Base-by-base conservation (phyloP, 2,113 vertebrate genomes). In the Sinocyclocheilus rhinocerous region DNA sequence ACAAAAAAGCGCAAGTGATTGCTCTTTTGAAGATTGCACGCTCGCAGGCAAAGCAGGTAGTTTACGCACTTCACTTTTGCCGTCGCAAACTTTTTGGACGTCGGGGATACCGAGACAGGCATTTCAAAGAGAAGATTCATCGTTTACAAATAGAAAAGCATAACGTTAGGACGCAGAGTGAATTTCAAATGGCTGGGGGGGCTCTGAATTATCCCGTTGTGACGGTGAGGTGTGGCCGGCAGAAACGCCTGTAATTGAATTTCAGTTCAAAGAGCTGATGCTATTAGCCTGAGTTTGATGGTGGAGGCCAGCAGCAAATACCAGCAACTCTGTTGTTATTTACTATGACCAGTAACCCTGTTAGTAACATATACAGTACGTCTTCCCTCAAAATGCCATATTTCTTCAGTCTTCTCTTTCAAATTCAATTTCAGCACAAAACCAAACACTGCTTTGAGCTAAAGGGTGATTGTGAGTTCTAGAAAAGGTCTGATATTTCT, bases 211-310 rank as follows among this genome's bases (percentile, higher is more conserved):
- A 73, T 63, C 22, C 48, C 50, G 79, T 72, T 69, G 85, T 82
- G 69, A 86, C 57, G 42, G 57, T 69, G 33, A 84, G 81, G 86
- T 86, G 87, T 88, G 87, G 86, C 87, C 87, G 52, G 33, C 61
- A 90, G 83, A 67, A 76, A 76, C 39, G 42, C 59, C 50, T 55
- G 67, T 87, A 88, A 91, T 88, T 91, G 81, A 86, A 88, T 88
- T 89, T 84, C 76, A 89, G 90, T 91, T 91, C 90, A 91, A 89
- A 91, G 90, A 86, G 88, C 42, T 67, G 81, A 88, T 81, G 90
- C 63, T 88, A 80, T 86, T 80, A 84, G 70, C 75, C 82, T 6
- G 77, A 36, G 52, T 80, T 55, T 72, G 50, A 78, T 83, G 81
- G 36, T 57, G 78, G 57, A 55, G 39, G 65, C 85, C n/a, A 22